phyloP scores from a whole-genome alignment of 2,797 vertebrate species.

The Lemur catta region DNA sequence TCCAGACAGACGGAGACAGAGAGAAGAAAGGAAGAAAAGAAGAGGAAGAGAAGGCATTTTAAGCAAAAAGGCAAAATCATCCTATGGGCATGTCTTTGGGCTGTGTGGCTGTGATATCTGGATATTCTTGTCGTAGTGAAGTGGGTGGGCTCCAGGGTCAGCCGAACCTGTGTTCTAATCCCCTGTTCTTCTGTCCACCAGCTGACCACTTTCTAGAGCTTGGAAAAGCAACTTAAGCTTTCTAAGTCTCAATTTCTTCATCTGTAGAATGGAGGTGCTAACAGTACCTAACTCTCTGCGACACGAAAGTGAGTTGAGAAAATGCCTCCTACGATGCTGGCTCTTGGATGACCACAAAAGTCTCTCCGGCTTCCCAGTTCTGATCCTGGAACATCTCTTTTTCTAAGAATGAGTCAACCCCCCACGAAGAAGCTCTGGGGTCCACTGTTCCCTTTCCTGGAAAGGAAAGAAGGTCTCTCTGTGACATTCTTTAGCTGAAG shows the following conservation, averaged over 20 bases:
- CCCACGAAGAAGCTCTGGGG: background rate
- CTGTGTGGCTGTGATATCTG: background rate
- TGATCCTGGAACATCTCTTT: background rate
- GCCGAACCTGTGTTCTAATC: background rate
- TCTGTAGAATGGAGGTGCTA: background rate
- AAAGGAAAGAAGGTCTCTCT: background rate
- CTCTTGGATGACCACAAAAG: background rate
- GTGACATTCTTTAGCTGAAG: background rate
- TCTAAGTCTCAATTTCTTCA: background rate
- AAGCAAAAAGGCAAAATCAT: background rate
- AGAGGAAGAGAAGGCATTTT: accelerated
- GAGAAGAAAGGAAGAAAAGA: background rate
- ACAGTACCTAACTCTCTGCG: too few relatives aligned
- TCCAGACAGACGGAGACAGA: background rate
- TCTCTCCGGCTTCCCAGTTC: background rate
- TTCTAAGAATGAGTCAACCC: background rate
- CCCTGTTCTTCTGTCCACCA: background rate
- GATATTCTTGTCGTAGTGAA: accelerated
- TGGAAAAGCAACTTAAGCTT: background rate
- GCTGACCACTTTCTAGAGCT: background rate
- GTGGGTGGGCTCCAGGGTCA: background rate
- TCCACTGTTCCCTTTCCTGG: background rate
- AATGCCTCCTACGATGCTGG: accelerated
- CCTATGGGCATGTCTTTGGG: background rate
- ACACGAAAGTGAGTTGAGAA: background rate